phyloP scores from a whole-genome alignment of 2,797 vertebrate species.

The Acropternis orthonyx region DNA sequence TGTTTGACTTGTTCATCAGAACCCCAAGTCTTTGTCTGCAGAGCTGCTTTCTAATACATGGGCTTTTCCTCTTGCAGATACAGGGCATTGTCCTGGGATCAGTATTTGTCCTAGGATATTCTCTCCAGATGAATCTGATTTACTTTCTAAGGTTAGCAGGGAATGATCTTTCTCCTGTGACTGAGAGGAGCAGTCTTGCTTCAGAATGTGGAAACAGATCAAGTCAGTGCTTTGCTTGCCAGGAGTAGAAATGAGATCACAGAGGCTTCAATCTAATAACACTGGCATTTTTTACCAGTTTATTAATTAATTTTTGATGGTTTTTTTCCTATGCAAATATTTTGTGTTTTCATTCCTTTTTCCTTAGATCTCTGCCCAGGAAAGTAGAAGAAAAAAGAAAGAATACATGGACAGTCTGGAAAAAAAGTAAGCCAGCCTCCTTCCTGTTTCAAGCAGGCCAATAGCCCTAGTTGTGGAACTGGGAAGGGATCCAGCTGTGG shows the following conservation, averaged over 20 bases:
- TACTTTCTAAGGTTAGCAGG: not conserved
- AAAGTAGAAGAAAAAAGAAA: slow-evolving; percentile 98
- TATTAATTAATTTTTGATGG: not conserved
- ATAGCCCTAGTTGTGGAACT: not conserved
- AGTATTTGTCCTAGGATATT: not conserved
- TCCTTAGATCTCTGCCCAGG: slow-evolving; percentile 94
- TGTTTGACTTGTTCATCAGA: not conserved
- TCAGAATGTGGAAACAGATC: slow-evolving; percentile 14
- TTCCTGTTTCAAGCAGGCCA: not conserved
- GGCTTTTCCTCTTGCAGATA: not conserved
- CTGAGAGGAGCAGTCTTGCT: not conserved
- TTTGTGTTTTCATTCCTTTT: not conserved
- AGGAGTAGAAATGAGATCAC: not conserved
- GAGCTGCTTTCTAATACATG: not conserved
- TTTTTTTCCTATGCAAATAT: slow-evolving; percentile 1
- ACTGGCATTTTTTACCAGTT: not conserved
- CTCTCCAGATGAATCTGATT: not conserved
- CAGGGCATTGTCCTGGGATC: not conserved
- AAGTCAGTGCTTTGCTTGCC: slow-evolving; percentile 8
- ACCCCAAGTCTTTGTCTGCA: not conserved
- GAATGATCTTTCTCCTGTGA: not conserved
- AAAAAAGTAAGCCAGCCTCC: slow-evolving; percentile 87
- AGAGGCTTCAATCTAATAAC: not conserved
- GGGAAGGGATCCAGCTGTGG: not conserved
- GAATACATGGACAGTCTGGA: slow-evolving; percentile 98